phyloP scores from a whole-genome alignment of 2,113 vertebrate species.

The Actenoides hombroni region DNA sequence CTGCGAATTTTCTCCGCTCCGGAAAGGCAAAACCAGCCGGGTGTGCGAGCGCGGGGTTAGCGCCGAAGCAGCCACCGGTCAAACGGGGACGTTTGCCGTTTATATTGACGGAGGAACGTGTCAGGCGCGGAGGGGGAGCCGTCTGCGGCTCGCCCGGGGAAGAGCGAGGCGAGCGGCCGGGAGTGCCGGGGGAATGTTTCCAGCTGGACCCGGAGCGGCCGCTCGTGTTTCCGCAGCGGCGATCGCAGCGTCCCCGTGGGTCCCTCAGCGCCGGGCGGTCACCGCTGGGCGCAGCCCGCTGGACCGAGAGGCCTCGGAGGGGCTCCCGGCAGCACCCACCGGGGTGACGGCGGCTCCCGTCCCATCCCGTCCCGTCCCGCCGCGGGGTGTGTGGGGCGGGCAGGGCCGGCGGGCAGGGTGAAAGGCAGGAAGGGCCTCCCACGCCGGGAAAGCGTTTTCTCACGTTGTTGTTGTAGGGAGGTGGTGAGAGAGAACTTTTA shows the following conservation, averaged over 20 bases:
- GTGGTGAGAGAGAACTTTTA: not conserved
- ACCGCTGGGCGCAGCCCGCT: not conserved
- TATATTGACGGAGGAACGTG: not conserved
- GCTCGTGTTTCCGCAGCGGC: not conserved
- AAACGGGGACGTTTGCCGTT: not conserved
- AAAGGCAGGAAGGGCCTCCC: not conserved
- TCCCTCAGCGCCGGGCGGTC: not conserved
- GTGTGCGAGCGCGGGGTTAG: not conserved
- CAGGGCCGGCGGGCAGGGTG: not conserved
- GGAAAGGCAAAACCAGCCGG: not conserved
- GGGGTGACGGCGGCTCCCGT: not conserved
- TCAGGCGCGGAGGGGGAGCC: not conserved
- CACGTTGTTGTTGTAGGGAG: not conserved
- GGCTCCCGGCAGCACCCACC: not conserved
- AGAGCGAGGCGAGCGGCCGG: not conserved
- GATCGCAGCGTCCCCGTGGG: not conserved
- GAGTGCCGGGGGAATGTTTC: not conserved
- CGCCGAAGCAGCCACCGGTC: not conserved
- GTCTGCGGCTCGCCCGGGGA: not conserved
- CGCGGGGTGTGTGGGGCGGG: not conserved
- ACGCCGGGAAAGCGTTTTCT: not conserved
- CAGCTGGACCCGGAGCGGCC: not conserved
- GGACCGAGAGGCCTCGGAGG: not conserved
- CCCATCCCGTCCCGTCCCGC: not conserved
- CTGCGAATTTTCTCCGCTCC: not conserved